Evolutionary conservation across 2,888 invertebrate species (phyloP).

Genomic region (Laspeyria flexula): DNA sequence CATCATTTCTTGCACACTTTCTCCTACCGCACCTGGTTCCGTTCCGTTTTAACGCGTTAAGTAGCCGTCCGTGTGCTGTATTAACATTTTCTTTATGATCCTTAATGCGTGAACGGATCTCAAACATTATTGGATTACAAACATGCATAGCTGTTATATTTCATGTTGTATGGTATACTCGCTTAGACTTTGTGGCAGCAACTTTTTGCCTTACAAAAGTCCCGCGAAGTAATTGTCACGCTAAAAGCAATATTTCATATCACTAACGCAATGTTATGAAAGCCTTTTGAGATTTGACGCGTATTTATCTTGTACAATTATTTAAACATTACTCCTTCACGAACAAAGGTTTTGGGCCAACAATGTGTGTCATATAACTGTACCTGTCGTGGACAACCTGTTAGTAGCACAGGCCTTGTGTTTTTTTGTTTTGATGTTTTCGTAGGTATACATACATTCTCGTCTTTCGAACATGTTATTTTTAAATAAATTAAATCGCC

Average conservation of each 20-base stretch:
- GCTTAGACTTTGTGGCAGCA: not conserved
- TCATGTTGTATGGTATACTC: no score
- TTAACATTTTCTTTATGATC: constrained; percentile 14
- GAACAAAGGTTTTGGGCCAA: constrained; percentile 49
- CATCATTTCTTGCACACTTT: constrained; percentile 64
- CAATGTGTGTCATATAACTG: constrained; percentile 72
- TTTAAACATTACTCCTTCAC: constrained; percentile 32
- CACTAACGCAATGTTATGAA: constrained; percentile 3
- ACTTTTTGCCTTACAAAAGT: not conserved
- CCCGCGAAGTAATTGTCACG: not conserved
- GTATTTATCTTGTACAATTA: constrained; percentile 28
- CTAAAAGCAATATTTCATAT: not conserved
- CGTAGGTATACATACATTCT: constrained; percentile 4
- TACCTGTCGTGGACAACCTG: constrained; percentile 70
- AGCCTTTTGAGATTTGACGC: constrained; percentile 6
- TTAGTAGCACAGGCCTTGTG: constrained; percentile 42
- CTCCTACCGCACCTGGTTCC: constrained; percentile 48
- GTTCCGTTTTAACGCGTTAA: constrained; percentile 42
- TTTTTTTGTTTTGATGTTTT: constrained; percentile 29
- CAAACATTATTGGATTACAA: not conserved
- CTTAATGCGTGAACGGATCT: not conserved
- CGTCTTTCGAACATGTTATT: not conserved
- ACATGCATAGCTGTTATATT: no score
- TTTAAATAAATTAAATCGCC: not conserved
- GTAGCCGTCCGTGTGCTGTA: constrained; percentile 20